These are phyloP conservation scores for Cantharis flavilabris DNA, from an alignment of 2,888 invertebrate genomes.

Conservation along the genomic window DNA sequence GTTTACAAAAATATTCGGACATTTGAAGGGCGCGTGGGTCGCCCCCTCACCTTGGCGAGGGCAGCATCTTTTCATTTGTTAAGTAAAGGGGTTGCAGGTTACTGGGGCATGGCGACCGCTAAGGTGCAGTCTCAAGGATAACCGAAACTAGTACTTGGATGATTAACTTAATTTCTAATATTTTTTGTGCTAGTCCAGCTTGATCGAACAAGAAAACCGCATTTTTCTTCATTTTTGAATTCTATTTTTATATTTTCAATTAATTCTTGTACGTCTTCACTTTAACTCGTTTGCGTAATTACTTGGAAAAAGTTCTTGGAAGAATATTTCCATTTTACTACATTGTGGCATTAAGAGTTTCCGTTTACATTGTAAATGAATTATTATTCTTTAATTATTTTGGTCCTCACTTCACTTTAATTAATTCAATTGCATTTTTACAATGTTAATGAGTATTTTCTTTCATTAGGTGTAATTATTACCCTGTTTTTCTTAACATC, in stretches of 20 bases:
- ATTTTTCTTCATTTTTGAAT: neutral
- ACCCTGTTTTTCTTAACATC: too few relatives aligned
- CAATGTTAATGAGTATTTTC: too few relatives aligned
- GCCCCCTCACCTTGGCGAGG: neutral
- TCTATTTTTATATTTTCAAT: neutral
- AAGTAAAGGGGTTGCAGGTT: neutral
- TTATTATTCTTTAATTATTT: neutral
- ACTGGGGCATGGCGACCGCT: neutral
- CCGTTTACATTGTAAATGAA: neutral
- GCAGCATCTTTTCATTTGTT: neutral
- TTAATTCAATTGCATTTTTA: neutral
- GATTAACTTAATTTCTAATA: neutral
- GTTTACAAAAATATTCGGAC: neutral
- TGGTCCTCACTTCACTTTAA: neutral
- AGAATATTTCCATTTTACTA: neutral
- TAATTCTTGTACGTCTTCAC: neutral
- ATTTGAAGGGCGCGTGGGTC: neutral
- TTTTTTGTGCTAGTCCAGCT: neutral
- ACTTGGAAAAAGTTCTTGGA: neutral
- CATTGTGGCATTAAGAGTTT: neutral
- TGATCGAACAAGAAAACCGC: neutral
- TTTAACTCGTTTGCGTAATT: neutral
- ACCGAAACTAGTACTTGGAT: neutral
- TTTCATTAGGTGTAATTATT: too few relatives aligned
- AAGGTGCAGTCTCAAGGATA: constrained; percentile 3